Percentiles rank a stretch among this genome's conserved stretches.
Conservation (phyloP, 2,888 invertebrate genomes). For the Acanthococcus lagerstroemiae region DNA sequence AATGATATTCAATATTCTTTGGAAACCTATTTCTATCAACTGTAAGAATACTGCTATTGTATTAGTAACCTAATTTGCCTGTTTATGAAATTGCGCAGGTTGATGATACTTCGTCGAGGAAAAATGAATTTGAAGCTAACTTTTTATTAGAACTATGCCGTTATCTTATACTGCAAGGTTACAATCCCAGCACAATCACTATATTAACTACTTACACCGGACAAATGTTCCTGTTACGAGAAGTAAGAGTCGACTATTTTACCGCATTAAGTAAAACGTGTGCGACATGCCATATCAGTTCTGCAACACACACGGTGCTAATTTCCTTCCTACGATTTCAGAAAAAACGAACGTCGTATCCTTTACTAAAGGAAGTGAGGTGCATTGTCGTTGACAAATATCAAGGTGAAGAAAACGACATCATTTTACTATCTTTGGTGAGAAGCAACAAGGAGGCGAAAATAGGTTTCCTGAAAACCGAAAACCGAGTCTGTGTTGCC, state of each 20-base stretch:
- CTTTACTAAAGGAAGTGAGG: slow-evolving; percentile 37
- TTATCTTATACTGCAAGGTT: slow-evolving; percentile 53
- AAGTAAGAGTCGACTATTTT: no score
- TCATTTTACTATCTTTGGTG: slow-evolving; percentile 67
- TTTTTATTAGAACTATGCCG: slow-evolving; percentile 53
- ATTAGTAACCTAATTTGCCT: no score
- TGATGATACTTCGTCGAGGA: slow-evolving; percentile 50
- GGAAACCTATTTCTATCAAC: no score
- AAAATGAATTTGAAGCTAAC: slow-evolving; percentile 54
- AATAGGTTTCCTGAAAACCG: slow-evolving; percentile 59
- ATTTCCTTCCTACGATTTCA: no score
- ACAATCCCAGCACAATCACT: slow-evolving; percentile 54
- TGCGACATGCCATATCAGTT: no score
- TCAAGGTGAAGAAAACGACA: slow-evolving; percentile 70
- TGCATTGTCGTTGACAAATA: slow-evolving; percentile 66
- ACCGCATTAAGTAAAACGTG: no score
- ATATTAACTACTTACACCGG: slow-evolving; percentile 63
- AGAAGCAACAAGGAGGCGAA: slow-evolving; percentile 57
- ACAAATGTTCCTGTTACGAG: slow-evolving; percentile 46
- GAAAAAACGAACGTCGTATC: background rate
- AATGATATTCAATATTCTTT: no score
- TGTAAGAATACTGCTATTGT: no score
- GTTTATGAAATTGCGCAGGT: no score
- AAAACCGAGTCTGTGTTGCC: slow-evolving; percentile 67
- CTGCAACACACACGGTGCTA: no score